phyloP scores from a whole-genome alignment of 2,113 vertebrate species.

The Gorsachius goisagi region DNA sequence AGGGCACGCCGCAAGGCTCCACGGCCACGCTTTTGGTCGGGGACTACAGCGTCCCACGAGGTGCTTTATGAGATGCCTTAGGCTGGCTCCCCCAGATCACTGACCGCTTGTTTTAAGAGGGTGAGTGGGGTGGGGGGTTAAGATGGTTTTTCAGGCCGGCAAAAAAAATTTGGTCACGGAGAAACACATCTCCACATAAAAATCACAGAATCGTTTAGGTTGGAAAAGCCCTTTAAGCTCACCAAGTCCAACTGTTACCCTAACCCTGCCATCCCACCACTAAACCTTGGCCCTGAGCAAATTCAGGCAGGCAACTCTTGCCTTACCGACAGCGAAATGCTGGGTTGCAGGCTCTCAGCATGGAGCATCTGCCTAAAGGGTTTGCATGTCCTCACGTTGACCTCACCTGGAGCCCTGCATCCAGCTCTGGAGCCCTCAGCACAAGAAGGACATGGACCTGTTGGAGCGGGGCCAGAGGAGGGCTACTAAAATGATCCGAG shows the following conservation, averaged over 20 bases:
- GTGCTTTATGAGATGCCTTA: fast-evolving
- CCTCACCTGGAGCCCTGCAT: too few species aligned
- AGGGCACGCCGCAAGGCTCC: not conserved
- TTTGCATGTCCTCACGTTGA: not conserved
- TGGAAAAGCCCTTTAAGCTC: too few species aligned
- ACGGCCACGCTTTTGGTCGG: not conserved
- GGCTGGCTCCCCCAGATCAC: not conserved
- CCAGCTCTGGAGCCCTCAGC: too few species aligned
- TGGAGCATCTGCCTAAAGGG: not conserved
- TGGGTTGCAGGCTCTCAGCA: not conserved
- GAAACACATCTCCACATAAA: not conserved
- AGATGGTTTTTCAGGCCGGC: fast-evolving
- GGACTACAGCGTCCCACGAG: fast-evolving
- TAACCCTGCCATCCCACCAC: too few species aligned
- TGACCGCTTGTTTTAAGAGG: fast-evolving
- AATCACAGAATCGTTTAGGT: too few species aligned
- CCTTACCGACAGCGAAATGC: not conserved
- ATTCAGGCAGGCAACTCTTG: not conserved
- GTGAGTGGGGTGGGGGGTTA: not conserved
- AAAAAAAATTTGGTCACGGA: fast-evolving
- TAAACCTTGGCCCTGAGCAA: not conserved
- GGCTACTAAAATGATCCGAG: too few species aligned
- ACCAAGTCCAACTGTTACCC: too few species aligned
- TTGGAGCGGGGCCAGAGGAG: too few species aligned
- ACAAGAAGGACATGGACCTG: too few species aligned